Conservation (phyloP, 2,888 invertebrate species). For the Leucania comma region DNA sequence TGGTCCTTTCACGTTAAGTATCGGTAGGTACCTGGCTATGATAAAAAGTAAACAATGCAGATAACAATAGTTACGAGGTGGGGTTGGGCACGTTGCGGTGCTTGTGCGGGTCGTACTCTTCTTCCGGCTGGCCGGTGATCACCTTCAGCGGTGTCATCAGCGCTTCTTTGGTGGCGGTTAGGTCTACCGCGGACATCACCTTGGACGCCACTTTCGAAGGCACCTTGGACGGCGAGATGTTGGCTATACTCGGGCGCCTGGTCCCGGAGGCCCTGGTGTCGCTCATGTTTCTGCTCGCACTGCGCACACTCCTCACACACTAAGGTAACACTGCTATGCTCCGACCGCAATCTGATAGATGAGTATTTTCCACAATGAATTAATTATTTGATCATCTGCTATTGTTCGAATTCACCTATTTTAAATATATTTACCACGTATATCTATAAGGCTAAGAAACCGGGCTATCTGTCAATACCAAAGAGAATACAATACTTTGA, state of each 20-base stretch:
- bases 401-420: not conserved
- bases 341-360: not conserved
- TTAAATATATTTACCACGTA: not conserved
- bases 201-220: conserved; percentile 9
- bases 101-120: conserved; percentile 92
- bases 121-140: conserved; percentile 63
- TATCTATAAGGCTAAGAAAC: not conserved
- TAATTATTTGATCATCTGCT: not conserved
- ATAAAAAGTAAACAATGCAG: too few species aligned
- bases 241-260: not conserved
- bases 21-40: too few species aligned
- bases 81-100: conserved; percentile 93
- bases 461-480: not conserved
- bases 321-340: not conserved
- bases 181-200: conserved; percentile 12
- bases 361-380: not conserved
- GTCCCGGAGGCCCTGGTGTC: not conserved
- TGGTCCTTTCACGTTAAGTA: too few species aligned
- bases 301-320: not conserved
- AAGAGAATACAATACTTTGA: too few species aligned
- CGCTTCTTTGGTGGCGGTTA: not conserved
- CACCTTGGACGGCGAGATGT: not conserved
- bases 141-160: not conserved
- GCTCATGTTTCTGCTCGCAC: not conserved
- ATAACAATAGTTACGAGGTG: conserved; percentile 91